Conservation (phyloP, 2,113 vertebrate genomes). For the Eclectus roratus region DNA sequence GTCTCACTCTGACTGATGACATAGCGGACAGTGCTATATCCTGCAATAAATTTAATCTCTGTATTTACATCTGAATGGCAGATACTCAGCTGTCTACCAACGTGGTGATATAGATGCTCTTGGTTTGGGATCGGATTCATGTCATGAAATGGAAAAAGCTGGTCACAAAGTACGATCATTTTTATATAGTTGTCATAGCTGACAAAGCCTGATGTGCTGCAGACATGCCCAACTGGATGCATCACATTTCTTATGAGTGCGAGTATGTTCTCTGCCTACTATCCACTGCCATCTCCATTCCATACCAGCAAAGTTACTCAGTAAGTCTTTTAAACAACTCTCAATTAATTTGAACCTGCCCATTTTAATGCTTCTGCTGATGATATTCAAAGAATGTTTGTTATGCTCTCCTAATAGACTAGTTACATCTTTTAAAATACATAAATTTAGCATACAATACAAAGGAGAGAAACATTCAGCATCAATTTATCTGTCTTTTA, state of each 20-base stretch:
- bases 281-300: neutral
- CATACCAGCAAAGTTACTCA: neutral
- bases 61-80: neutral
- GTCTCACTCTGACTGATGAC: conserved; percentile 15
- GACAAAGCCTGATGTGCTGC: neutral
- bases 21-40: neutral
- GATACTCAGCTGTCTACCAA: conserved; percentile 5
- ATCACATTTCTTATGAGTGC: no score
- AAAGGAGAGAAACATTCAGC: neutral
- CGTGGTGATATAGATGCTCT: neutral
- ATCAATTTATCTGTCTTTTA: neutral
- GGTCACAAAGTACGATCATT: neutral
- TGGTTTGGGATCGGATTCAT: neutral
- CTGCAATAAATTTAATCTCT: conserved; percentile 1
- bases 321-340: neutral
- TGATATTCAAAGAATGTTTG: neutral
- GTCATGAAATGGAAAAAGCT: neutral
- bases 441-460: neutral
- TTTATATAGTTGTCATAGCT: neutral
- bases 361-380: neutral
- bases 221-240: no score
- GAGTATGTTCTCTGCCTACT: neutral
- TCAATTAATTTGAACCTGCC: neutral
- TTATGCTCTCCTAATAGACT: neutral
- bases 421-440: neutral